A percentile compares a stretch with the other conserved stretches of the same genome.
Conservation (phyloP, 2,797 vertebrate genomes). For the Telmatherina bonti region DNA sequence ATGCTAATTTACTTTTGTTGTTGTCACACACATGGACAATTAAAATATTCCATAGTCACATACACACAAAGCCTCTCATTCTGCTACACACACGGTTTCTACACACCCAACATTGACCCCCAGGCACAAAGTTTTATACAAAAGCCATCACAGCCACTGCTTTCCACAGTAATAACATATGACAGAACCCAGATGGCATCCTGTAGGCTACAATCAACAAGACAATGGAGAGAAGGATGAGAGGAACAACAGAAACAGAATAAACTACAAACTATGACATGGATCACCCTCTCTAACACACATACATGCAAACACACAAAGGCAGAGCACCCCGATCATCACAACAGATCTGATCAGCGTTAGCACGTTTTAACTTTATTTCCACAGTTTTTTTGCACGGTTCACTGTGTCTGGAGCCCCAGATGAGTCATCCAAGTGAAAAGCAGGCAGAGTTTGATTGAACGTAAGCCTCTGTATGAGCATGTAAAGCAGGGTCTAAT, state of each 20-base stretch:
- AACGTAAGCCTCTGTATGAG: slow-evolving; percentile 45
- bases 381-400: slow-evolving; percentile 2
- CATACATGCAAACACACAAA: slow-evolving; percentile 4
- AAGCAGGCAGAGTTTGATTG: slow-evolving; percentile 32
- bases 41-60: slow-evolving; percentile 13
- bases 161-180: slow-evolving; percentile 65
- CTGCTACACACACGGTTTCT: slow-evolving; percentile 26
- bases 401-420: slow-evolving; percentile 19
- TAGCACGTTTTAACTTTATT: slow-evolving; percentile 20
- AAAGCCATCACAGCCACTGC: slow-evolving; percentile 50
- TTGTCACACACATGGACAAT: background rate
- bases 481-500: slow-evolving; percentile 54
- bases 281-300: slow-evolving; percentile 7
- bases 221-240: slow-evolving; percentile 45
- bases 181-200: slow-evolving; percentile 78
- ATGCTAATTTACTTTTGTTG: background rate
- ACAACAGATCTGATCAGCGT: slow-evolving; percentile 19
- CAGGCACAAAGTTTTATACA: slow-evolving; percentile 43
- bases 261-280: slow-evolving; percentile 44
- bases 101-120: slow-evolving; percentile 38
- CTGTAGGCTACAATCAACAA: slow-evolving; percentile 69
- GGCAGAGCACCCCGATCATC: background rate
- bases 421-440: slow-evolving; percentile 13
- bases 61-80: background rate
- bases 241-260: slow-evolving; percentile 40